phyloP scores from a whole-genome alignment of 2,888 invertebrate genomes.

The Oeneis ivallda region DNA sequence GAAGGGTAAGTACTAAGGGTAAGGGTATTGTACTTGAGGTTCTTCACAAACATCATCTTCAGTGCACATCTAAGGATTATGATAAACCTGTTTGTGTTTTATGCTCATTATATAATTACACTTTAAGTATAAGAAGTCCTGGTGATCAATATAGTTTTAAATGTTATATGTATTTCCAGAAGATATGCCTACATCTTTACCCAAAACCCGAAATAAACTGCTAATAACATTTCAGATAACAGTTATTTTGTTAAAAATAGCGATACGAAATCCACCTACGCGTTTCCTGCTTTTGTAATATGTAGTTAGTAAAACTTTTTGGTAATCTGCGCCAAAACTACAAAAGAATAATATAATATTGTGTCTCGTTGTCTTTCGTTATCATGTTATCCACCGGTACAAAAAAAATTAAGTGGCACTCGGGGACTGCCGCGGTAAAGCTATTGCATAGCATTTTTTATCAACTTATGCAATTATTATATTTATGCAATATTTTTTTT shows the following conservation, averaged over 20 bases:
- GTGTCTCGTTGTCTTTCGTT: not conserved
- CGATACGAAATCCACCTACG: not conserved
- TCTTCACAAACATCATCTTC: not conserved
- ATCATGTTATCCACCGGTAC: not conserved
- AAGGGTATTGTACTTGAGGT: not conserved
- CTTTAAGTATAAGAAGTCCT: no score
- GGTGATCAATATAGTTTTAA: no score
- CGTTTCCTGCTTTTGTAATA: constrained; percentile 1
- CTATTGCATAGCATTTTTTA: no score
- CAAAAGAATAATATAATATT: not conserved
- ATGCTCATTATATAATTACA: not conserved
- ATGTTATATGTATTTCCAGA: no score
- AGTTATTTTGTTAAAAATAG: not conserved
- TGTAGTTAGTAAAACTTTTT: not conserved
- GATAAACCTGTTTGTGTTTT: no score
- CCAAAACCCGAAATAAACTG: not conserved
- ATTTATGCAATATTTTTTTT: no score
- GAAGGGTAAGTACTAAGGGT: not conserved
- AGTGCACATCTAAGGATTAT: not conserved
- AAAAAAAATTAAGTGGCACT: no score
- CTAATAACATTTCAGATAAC: not conserved
- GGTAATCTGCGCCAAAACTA: not conserved
- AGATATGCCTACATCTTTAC: no score
- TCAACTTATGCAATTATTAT: no score
- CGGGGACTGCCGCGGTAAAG: no score